Evolutionary conservation across 2,888 invertebrate genomes (phyloP).

Genomic region (Eutolmus rufibarbis): DNA sequence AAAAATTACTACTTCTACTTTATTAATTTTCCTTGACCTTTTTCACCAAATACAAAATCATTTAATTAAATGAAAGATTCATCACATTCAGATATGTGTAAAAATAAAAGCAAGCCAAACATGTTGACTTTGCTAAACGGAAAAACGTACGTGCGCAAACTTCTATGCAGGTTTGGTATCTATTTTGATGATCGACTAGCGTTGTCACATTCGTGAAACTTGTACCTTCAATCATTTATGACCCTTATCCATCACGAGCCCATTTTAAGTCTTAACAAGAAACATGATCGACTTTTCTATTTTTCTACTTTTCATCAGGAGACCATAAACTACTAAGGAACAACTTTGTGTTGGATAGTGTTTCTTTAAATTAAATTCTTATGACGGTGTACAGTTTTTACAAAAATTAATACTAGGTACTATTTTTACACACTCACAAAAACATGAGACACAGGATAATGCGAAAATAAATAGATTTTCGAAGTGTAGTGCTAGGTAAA

Average conservation of each 20-base stretch:
- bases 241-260: neutral
- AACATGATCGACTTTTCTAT: neutral
- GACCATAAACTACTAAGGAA: neutral
- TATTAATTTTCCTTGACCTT: too few relatives aligned
- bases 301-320: neutral
- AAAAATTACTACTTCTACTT: too few relatives aligned
- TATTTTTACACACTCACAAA: neutral
- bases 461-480: too few relatives aligned
- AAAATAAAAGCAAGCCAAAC: neutral
- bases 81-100: neutral
- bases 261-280: neutral
- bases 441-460: too few relatives aligned
- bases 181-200: neutral
- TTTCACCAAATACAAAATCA: too few relatives aligned
- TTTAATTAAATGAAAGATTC: neutral
- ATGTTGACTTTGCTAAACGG: neutral
- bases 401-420: neutral
- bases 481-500: too few relatives aligned
- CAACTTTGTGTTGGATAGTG: neutral
- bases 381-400: neutral
- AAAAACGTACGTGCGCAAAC: neutral
- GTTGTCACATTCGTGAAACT: neutral
- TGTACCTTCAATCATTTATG: neutral
- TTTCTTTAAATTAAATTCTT: neutral
- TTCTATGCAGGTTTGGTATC: neutral